A percentile compares a stretch with the other conserved stretches of the same genome.
These are phyloP conservation scores for Chrysodeixis includens DNA, from an alignment of 2,888 invertebrate species.

Conservation along the genomic window DNA sequence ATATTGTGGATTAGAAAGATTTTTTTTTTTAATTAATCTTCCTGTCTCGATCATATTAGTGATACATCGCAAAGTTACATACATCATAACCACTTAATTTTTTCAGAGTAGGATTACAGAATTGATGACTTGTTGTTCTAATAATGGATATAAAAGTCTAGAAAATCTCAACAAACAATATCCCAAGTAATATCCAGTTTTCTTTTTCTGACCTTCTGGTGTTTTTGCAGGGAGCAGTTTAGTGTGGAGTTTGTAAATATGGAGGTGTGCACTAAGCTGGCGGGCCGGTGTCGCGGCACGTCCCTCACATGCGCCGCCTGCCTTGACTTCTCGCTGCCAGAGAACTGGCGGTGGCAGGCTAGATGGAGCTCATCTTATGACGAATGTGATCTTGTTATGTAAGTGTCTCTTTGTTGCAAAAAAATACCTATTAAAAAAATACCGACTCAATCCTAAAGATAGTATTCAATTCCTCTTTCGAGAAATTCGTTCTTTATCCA, in stretches of 20 bases:
- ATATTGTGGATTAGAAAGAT: too few species aligned
- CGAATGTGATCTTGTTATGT: neutral
- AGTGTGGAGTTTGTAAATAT: conserved; percentile 30
- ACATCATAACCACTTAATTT: too few species aligned
- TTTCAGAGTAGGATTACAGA: too few species aligned
- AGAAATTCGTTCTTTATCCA: neutral
- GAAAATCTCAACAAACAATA: neutral
- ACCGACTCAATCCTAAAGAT: neutral
- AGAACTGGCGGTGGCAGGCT: conserved; percentile 21
- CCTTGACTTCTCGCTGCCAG: conserved; percentile 14
- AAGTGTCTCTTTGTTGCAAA: too few species aligned
- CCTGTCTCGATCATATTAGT: too few species aligned
- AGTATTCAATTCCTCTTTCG: neutral
- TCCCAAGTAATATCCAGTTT: neutral
- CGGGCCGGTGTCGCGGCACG: conserved; percentile 31
- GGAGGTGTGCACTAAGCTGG: conserved; percentile 47
- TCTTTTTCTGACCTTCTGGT: conserved; percentile 12
- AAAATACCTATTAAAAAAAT: too few species aligned
- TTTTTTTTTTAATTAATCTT: too few species aligned
- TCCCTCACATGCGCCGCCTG: conserved; percentile 22
- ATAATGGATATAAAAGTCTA: too few species aligned
- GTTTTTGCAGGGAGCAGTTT: neutral
- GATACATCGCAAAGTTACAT: too few species aligned
- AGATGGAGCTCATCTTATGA: neutral
- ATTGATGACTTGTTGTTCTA: too few species aligned